Base-by-base conservation (phyloP, 2,888 invertebrate species). In the Lepidocyrtoides sp. region DNA sequence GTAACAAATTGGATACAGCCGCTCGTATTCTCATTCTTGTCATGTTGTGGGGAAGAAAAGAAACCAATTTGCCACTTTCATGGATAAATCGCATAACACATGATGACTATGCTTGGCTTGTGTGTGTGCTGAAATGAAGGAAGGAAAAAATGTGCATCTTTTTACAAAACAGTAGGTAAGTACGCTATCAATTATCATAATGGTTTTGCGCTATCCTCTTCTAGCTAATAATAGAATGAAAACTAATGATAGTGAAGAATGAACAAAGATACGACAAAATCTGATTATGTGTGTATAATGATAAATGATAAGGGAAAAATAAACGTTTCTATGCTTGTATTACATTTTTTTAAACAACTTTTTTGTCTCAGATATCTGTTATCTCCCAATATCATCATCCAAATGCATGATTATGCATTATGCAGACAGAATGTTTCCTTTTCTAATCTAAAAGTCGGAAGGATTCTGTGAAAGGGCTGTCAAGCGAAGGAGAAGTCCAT, bases 1-100 rank as follows among this genome's bases (percentile, higher is more conserved):
- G 82, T 36, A 82, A 82, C 82, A 82, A 82, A 82, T 82, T 82
- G 44, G 63, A 82, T 63, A 14, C 82, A 82, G 82, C 63, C 82
- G 82, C 29, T 41, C 29, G 23, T 44, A 23, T 23, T 81, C 60
- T 57, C 57, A 36, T 81, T 57, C 36, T 81, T 81, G 57, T 36
- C 57, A 54, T 36, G 20, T 3, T 20, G 54, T 4, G 32, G 57
- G 66, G 32, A 66, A 72, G 72, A 20, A 44, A 44, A 14, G 44
- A 8, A 66, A 72, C 72, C 7, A 72, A 72, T 44, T 44, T 72
- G 81, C 36, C 82, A 63, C 63, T 44, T 82, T 63, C 82, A 82
- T 41, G 82, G 60, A 82, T 82, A 63, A 82, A 82, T 82, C 82
- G n/a, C 82, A 60, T 20, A 82, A 63, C 41, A 82, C 82, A 82